Conservation (phyloP, 2,888 invertebrate species). For the Rhyacophila evoluta region DNA sequence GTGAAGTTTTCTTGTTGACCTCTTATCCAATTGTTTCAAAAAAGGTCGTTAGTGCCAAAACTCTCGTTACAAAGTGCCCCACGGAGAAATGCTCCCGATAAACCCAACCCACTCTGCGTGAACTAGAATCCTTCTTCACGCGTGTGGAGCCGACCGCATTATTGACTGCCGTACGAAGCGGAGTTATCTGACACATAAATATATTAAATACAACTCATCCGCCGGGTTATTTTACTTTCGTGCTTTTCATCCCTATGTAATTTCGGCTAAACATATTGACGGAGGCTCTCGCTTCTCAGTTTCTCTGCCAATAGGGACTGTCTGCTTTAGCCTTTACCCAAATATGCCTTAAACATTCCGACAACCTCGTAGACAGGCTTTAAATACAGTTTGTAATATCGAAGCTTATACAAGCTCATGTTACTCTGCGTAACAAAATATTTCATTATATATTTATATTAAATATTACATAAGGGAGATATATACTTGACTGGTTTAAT, state of each 20-base stretch:
- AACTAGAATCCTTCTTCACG: neutral
- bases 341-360: neutral
- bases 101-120: neutral
- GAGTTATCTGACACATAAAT: neutral
- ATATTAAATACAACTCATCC: neutral
- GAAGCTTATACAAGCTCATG: no score
- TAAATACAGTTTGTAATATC: no score
- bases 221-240: slow-evolving; percentile 6
- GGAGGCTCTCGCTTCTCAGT: neutral
- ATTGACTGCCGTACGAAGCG: neutral
- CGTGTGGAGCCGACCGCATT: neutral
- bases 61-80: slow-evolving; percentile 1
- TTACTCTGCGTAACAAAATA: no score
- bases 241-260: neutral
- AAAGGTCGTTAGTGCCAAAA: slow-evolving; percentile 24
- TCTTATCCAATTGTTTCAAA: slow-evolving; percentile 1
- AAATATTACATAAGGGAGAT: no score
- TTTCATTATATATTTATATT: no score
- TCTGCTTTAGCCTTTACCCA: neutral
- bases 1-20: neutral
- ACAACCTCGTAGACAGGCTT: no score
- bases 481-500: no score
- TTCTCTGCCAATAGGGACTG: neutral
- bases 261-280: neutral
- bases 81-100: neutral